phyloP scores from a whole-genome alignment of 1,140 invertebrate species.

The Mycetomoellerius zeteki region DNA sequence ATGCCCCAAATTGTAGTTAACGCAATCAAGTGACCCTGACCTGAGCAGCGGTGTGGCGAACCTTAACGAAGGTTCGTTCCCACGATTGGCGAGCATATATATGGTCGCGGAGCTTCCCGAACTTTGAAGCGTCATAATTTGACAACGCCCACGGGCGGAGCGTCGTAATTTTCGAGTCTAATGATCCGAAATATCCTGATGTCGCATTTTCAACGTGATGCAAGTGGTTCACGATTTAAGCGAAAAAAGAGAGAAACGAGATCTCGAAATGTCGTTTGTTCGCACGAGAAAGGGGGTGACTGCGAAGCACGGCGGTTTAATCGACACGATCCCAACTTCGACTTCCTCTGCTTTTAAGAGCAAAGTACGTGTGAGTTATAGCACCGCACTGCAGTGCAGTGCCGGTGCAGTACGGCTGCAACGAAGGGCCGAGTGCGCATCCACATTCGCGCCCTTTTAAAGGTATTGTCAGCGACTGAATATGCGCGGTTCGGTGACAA shows the following conservation, averaged over 20 bases:
- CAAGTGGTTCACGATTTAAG: neutral
- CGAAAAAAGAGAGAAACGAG: neutral
- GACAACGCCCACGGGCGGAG: constrained; percentile 40
- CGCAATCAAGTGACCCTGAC: neutral
- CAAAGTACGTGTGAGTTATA: constrained; percentile 35
- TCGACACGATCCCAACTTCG: constrained; percentile 27
- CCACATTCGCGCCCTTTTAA: constrained; percentile 19
- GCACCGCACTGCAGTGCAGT: constrained; percentile 22
- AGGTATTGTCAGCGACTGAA: neutral
- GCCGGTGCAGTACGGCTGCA: neutral
- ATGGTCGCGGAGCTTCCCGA: neutral
- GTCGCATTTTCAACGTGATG: neutral
- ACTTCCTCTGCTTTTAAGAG: constrained; percentile 17
- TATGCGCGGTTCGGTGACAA: neutral
- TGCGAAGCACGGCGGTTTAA: constrained; percentile 40
- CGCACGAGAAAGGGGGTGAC: constrained; percentile 3
- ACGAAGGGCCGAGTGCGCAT: constrained; percentile 16
- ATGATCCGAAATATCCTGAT: constrained; percentile 23
- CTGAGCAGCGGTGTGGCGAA: neutral
- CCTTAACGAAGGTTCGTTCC: constrained; percentile 34
- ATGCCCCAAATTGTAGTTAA: constrained; percentile 2
- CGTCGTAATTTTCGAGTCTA: constrained; percentile 22
- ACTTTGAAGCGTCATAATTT: constrained; percentile 47
- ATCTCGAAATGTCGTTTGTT: neutral
- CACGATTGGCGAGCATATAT: neutral